These are phyloP conservation scores for Nomada fabriciana DNA, from an alignment of 2,888 invertebrate genomes.

Conservation along the genomic window DNA sequence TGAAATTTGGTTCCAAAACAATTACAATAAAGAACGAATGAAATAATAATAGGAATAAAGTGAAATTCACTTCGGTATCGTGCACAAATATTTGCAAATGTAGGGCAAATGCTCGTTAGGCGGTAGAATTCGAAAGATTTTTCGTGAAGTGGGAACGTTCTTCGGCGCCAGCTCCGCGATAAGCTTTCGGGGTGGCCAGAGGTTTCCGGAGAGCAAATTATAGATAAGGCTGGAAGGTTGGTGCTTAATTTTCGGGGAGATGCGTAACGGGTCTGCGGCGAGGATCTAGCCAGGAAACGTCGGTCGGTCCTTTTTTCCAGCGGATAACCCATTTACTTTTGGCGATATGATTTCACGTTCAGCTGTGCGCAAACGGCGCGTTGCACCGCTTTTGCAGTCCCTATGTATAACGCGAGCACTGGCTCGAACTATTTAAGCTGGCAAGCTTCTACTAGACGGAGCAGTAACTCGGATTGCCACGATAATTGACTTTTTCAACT, in stretches of 20 bases:
- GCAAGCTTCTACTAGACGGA: conserved; percentile 33
- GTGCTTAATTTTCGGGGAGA: conserved; percentile 64
- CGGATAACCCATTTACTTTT: conserved; percentile 42
- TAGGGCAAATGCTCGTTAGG: not conserved
- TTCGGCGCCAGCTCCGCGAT: conserved; percentile 18
- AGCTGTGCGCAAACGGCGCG: conserved; percentile 21
- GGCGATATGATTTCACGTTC: conserved; percentile 44
- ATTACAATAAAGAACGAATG: no score
- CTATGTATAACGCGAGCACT: not conserved
- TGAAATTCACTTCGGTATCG: not conserved
- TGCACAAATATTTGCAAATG: not conserved
- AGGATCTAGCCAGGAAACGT: not conserved
- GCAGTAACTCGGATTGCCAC: conserved; percentile 58
- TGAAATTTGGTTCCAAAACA: no score
- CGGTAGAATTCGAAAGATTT: conserved; percentile 9
- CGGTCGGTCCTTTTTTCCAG: conserved; percentile 5
- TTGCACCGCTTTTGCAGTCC: conserved; percentile 10
- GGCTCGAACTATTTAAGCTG: conserved; percentile 29
- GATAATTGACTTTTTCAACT: conserved; percentile 72
- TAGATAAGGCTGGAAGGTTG: conserved; percentile 48
- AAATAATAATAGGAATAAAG: no score
- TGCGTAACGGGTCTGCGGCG: conserved; percentile 47
- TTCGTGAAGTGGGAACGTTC: conserved; percentile 22
- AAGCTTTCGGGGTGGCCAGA: conserved; percentile 12
- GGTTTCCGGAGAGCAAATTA: conserved; percentile 50